Conservation (phyloP, 2,797 vertebrate genomes). For the Sebastes taczanowskii region DNA sequence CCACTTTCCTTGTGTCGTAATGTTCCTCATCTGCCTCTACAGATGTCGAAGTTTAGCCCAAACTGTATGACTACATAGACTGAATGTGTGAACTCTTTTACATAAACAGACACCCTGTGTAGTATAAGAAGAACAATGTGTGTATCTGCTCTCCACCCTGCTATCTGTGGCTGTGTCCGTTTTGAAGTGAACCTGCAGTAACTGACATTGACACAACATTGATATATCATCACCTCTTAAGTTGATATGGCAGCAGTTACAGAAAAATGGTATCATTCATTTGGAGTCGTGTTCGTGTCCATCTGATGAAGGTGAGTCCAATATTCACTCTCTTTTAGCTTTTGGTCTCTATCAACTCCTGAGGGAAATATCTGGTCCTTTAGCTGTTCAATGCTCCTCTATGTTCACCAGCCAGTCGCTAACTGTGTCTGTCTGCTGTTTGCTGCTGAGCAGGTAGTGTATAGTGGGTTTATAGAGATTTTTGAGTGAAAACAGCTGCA, state of each 20-base stretch:
- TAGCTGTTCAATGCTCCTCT: background rate
- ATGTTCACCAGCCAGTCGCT: background rate
- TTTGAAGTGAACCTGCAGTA: background rate
- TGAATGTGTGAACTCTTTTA: background rate
- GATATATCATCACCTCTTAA: background rate
- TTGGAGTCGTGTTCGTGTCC: background rate
- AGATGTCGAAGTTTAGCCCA: background rate
- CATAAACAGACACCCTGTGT: background rate
- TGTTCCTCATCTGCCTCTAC: background rate
- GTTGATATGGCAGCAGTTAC: background rate
- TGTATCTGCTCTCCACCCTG: background rate
- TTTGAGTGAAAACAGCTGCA: background rate
- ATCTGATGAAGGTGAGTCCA: background rate
- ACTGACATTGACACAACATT: background rate
- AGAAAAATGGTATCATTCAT: background rate
- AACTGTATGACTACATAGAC: background rate
- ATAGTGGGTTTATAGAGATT: background rate
- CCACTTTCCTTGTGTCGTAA: background rate
- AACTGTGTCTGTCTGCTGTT: background rate
- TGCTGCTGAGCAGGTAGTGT: background rate
- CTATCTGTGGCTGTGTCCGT: background rate
- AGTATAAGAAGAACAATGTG: background rate
- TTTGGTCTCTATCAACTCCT: background rate
- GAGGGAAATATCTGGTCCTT: background rate
- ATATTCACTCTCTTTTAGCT: background rate